Conservation (phyloP, 2,888 invertebrate species). For the Cryptus armator region DNA sequence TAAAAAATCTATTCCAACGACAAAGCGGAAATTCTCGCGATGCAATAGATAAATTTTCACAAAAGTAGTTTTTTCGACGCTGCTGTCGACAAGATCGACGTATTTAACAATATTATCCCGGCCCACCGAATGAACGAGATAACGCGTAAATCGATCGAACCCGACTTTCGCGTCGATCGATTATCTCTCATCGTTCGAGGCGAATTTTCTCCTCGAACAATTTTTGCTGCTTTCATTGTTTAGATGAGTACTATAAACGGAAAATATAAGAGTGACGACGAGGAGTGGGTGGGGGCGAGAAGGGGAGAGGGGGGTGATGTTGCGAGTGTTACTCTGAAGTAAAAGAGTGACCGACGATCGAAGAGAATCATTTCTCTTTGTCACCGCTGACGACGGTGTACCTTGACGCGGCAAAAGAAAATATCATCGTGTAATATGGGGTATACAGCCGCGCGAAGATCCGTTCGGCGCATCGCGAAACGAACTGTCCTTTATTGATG, state of each 20-base stretch:
- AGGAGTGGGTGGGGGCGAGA: neutral
- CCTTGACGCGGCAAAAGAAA: slow-evolving; percentile 62
- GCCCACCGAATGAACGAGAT: slow-evolving; percentile 60
- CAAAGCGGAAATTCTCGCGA: slow-evolving; percentile 58
- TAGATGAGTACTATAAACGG: slow-evolving; percentile 82
- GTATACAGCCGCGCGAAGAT: slow-evolving; percentile 24
- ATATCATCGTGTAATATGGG: slow-evolving; percentile 5
- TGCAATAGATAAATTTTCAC: slow-evolving; percentile 68
- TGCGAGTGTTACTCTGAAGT: slow-evolving; percentile 53
- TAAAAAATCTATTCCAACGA: slow-evolving; percentile 33
- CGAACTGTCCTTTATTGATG: slow-evolving; percentile 30
- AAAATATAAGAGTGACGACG: slow-evolving; percentile 63
- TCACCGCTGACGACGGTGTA: slow-evolving; percentile 60
- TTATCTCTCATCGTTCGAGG: slow-evolving; percentile 72
- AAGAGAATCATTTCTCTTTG: slow-evolving; percentile 64
- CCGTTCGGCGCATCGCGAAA: slow-evolving; percentile 36
- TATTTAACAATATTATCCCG: slow-evolving; percentile 45
- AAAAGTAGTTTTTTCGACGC: slow-evolving; percentile 68
- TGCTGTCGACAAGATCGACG: slow-evolving; percentile 42
- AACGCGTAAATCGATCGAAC: slow-evolving; percentile 3
- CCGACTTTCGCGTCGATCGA: slow-evolving; percentile 38
- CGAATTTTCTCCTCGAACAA: slow-evolving; percentile 76
- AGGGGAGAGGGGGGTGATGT: neutral
- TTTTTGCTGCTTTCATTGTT: slow-evolving; percentile 84
- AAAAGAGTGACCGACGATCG: slow-evolving; percentile 41